These are phyloP conservation scores for Deilephila porcellus DNA, from an alignment of 2,888 invertebrate genomes.

Conservation along the genomic window DNA sequence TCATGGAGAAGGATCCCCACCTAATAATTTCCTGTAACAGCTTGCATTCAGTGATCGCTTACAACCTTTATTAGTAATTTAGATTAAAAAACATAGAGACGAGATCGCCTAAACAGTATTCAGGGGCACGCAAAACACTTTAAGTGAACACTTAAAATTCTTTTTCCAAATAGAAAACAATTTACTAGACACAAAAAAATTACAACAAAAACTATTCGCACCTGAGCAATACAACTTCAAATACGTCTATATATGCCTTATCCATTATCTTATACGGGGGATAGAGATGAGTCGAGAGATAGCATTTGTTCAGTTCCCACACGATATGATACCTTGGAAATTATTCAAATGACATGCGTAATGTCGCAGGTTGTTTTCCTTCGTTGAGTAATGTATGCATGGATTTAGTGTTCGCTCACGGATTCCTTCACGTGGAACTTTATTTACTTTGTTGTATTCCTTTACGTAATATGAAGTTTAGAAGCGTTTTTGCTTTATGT, in stretches of 20 bases:
- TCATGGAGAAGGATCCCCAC: too few species aligned
- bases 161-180: too few species aligned
- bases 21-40: too few species aligned
- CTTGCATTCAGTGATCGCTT: too few species aligned
- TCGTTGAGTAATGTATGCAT: conserved; percentile 26
- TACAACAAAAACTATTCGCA: too few species aligned
- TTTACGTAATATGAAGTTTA: not conserved
- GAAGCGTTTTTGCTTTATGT: not conserved
- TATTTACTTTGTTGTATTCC: not conserved
- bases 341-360: conserved; percentile 27
- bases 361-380: conserved; percentile 25
- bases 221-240: not conserved
- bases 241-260: not conserved
- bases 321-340: conserved; percentile 17
- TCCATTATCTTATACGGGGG: not conserved
- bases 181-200: too few species aligned
- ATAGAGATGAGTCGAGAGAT: not conserved
- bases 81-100: too few species aligned
- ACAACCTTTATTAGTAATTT: too few species aligned
- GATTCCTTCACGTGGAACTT: conserved; percentile 10
- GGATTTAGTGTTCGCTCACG: conserved; percentile 18
- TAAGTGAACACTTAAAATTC: too few species aligned
- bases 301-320: conserved; percentile 26
- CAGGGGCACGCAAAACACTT: too few species aligned
- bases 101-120: too few species aligned